Evolutionary conservation across 2,888 invertebrate species (phyloP), one percentile per base, ranked within the genome.

Genomic region (Stratiomys singularior): DNA sequence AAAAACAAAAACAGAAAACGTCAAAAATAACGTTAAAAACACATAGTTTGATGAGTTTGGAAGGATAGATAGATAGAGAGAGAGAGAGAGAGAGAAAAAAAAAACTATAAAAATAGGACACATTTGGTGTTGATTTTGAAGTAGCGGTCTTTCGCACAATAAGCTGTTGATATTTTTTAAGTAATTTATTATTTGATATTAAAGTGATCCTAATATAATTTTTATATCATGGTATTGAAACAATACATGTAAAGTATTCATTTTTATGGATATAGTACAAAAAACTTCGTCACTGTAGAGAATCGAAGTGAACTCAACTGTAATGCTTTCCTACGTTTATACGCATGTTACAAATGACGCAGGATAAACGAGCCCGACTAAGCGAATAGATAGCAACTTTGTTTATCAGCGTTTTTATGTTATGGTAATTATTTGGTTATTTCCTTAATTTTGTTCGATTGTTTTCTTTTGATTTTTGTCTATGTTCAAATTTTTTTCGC

Each of bases 391-490:
- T 23, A 60, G 5, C 37, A 37, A 9, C 9, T 37, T 37, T 37
- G 11, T 28, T 64, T 21, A 69, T 47, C 13, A 13, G 30, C 27
- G 21, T 47, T 69, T 30, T 67, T 67, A 64, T 66, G 52, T 72
- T 74, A 44, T 67, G 74, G 58, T 69, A 13, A 13, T 52, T 71
- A 52, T 52, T 89, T 21, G 91, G 91, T 85, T 13, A 28, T 52
- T 63, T 11, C 52, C 27, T 47, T 25, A 37, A 37, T 72, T 30
- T 72, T 72, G 52, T 47, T 64, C 44, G 9, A 58, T 69, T 67
- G 30, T 15, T 69, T 72, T 23, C 18, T 30, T 30, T 52, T 21
- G 21, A 5, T 69, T 71, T 67, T 56, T 30, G 0, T n/a, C n/a
- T n/a, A 28, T 27, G 7, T 7, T 60, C 28, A 47, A 7, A 58